phyloP scores from a whole-genome alignment of 1,140 invertebrate genomes.

The Drosophila pseudoobscura region DNA sequence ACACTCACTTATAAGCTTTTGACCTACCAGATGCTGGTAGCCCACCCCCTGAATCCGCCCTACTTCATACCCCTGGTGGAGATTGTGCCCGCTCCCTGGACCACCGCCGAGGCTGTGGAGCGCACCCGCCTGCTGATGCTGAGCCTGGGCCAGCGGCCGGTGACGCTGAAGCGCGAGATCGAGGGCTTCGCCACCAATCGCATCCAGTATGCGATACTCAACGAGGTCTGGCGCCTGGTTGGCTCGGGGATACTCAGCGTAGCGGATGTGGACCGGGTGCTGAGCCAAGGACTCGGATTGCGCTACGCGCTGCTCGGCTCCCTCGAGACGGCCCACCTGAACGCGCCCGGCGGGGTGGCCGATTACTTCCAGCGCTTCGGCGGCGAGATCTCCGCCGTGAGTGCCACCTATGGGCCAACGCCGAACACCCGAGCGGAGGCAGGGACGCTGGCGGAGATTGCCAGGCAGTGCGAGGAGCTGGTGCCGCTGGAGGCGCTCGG shows the following conservation, averaged over 20 bases:
- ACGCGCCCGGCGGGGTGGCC: constrained; percentile 94
- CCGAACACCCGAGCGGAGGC: constrained; percentile 88
- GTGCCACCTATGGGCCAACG: constrained; percentile 89
- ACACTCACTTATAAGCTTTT: neutral
- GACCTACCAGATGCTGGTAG: constrained; percentile 83
- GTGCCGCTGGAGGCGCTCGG: constrained; percentile 88
- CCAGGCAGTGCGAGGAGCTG: constrained; percentile 88
- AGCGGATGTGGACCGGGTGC: constrained; percentile 95
- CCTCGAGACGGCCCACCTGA: constrained; percentile 96
- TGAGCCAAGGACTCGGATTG: constrained; percentile 96
- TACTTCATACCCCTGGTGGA: constrained; percentile 97
- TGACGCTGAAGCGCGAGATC: constrained; percentile 92
- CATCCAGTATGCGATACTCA: constrained; percentile 97
- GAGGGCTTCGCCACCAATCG: constrained; percentile 96
- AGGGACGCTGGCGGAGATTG: constrained; percentile 85
- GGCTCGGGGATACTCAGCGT: constrained; percentile 92
- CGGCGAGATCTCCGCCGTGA: constrained; percentile 90
- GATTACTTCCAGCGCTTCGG: constrained; percentile 87
- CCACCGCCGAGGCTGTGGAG: constrained; percentile 83
- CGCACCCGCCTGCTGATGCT: constrained; percentile 91
- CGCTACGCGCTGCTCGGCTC: constrained; percentile 97
- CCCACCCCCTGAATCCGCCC: constrained; percentile 98
- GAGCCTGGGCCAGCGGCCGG: constrained; percentile 94
- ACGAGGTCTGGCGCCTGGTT: constrained; percentile 95
- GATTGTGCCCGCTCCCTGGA: constrained; percentile 96